Conservation (phyloP, 2,797 vertebrate species). For the Catharus ustulatus region DNA sequence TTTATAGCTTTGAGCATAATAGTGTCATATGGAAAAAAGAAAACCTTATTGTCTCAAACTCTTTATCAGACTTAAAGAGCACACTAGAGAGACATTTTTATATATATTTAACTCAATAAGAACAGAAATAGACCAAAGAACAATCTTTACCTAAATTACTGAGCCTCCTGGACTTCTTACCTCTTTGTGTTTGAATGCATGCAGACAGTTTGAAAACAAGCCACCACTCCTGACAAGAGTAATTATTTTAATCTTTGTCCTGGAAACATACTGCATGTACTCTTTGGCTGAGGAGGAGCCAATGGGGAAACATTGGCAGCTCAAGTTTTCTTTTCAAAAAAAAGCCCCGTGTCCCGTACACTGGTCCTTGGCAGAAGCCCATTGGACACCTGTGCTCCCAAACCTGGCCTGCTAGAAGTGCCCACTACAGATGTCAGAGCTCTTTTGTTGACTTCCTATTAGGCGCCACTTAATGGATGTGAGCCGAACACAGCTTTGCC, state of each 20-base stretch:
- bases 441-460: conserved; percentile 83
- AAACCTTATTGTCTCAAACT: conserved; percentile 40
- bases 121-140: conserved; percentile 22
- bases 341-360: not conserved
- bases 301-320: not conserved
- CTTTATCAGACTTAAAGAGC: conserved; percentile 18
- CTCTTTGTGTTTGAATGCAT: not conserved
- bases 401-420: conserved; percentile 73
- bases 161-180: not conserved
- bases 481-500: conserved; percentile 76
- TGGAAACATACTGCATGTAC: not conserved
- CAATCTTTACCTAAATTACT: conserved; percentile 21
- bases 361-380: conserved; percentile 59
- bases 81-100: conserved; percentile 10
- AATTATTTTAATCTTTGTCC: conserved; percentile 52
- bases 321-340: conserved; percentile 35
- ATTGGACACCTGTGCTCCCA: conserved; percentile 81
- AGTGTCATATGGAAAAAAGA: not conserved
- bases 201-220: conserved; percentile 16
- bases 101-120: conserved; percentile 34
- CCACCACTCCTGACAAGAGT: not conserved
- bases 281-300: not conserved
- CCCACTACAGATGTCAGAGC: conserved; percentile 80
- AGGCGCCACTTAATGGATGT: conserved; percentile 79
- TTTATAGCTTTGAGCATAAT: conserved; percentile 61